phyloP scores from a whole-genome alignment of 1,140 invertebrate species.

The Stegodyphus mimosarum region DNA sequence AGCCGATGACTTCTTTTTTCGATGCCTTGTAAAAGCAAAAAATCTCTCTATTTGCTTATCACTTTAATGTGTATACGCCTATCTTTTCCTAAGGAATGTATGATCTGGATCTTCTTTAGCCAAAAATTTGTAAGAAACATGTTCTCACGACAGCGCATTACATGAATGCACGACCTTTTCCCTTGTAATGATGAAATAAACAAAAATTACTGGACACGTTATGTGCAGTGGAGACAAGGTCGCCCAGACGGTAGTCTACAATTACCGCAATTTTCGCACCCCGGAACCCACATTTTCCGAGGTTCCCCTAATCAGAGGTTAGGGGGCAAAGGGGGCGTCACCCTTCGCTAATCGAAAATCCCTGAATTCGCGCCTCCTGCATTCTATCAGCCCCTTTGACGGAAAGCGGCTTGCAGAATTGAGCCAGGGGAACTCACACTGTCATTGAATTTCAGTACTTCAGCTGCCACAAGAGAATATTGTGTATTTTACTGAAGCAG shows the following conservation, averaged over 20 bases:
- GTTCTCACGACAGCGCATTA: too few relatives aligned
- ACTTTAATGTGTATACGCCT: too few relatives aligned
- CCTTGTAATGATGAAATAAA: too few relatives aligned
- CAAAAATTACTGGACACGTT: not conserved
- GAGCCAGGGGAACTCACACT: not conserved
- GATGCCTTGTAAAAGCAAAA: too few relatives aligned
- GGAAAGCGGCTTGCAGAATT: not conserved
- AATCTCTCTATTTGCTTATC: too few relatives aligned
- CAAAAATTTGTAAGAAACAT: too few relatives aligned
- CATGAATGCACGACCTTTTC: too few relatives aligned
- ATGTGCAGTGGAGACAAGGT: constrained; percentile 13
- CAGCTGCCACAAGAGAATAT: constrained; percentile 2
- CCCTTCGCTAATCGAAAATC: constrained; percentile 20
- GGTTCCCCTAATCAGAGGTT: constrained; percentile 48
- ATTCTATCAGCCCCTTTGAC: constrained; percentile 46
- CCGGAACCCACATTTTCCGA: constrained; percentile 11
- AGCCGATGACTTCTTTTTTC: too few relatives aligned
- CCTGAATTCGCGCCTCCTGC: constrained; percentile 34
- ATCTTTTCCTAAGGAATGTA: too few relatives aligned
- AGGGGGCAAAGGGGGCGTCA: constrained; percentile 19
- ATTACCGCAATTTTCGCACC: constrained; percentile 55
- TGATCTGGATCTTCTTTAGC: too few relatives aligned
- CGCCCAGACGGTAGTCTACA: constrained; percentile 22
- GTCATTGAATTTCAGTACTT: constrained; percentile 37
- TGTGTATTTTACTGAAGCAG: not conserved